These are phyloP conservation scores for Brachyhypopomus occidentalis DNA, from an alignment of 2,113 vertebrate genomes.

Conservation along the genomic window DNA sequence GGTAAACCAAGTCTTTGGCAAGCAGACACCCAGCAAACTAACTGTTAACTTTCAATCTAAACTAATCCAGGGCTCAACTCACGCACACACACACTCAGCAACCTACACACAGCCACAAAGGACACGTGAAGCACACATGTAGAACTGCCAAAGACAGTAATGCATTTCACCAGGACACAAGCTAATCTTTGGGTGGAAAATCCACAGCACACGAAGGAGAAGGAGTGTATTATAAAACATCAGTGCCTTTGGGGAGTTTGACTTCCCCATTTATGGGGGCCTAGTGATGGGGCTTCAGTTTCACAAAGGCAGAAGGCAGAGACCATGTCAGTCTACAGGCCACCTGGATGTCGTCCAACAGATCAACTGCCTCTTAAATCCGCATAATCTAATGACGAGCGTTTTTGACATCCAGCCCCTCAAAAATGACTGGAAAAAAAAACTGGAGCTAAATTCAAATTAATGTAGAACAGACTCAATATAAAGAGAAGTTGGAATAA, in stretches of 20 bases:
- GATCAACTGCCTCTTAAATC: neutral
- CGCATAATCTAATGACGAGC: neutral
- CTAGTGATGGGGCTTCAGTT: neutral
- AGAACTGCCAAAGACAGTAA: conserved; percentile 1
- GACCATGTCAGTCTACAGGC: neutral
- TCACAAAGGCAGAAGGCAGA: neutral
- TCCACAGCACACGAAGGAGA: neutral
- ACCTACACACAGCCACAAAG: neutral
- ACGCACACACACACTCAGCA: neutral
- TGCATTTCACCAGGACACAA: neutral
- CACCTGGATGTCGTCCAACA: neutral
- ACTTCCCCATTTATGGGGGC: neutral
- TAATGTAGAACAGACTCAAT: too few species aligned
- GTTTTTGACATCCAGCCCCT: neutral
- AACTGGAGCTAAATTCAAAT: too few species aligned
- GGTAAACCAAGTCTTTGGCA: neutral
- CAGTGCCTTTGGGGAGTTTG: neutral
- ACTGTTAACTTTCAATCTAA: neutral
- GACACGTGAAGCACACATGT: neutral
- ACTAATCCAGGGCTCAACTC: neutral
- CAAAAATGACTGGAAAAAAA: neutral
- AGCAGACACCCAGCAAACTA: neutral
- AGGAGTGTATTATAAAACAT: neutral
- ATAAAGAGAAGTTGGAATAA: too few species aligned
- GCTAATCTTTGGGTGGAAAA: neutral